phyloP scores from a whole-genome alignment of 2,888 invertebrate genomes.

The Drosophila infuscata region DNA sequence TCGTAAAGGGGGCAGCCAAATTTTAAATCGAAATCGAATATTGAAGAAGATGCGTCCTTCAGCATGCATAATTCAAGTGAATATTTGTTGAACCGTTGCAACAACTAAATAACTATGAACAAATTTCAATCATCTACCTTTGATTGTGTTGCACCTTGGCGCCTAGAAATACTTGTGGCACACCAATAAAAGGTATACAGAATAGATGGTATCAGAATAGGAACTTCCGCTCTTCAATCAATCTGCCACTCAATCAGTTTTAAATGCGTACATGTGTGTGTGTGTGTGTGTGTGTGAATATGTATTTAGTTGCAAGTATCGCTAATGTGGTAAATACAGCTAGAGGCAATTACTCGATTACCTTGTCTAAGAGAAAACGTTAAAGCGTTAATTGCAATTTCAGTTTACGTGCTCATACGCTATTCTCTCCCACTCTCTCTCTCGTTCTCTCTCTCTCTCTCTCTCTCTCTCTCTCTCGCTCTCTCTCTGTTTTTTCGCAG shows the following conservation, averaged over 20 bases:
- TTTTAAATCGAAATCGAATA: background rate
- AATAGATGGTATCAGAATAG: background rate
- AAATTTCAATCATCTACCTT: background rate
- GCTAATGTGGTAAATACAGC: constrained; percentile 5
- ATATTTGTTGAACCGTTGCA: background rate
- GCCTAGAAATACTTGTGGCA: background rate
- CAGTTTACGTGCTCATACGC: background rate
- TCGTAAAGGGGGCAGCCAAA: background rate
- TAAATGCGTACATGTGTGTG: background rate
- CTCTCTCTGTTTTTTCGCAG: background rate
- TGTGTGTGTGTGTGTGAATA: background rate
- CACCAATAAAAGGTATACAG: background rate
- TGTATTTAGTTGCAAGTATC: background rate
- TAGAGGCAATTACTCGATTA: constrained; percentile 5
- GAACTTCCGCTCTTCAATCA: background rate
- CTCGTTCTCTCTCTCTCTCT: background rate
- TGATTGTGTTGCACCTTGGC: background rate
- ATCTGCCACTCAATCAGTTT: constrained; percentile 2
- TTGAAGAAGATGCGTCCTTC: background rate
- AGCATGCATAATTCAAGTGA: background rate
- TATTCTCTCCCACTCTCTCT: background rate
- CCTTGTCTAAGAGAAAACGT: background rate
- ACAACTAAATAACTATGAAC: background rate
- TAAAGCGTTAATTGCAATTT: constrained; percentile 12
- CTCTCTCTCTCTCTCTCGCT: background rate